These are phyloP conservation scores for Trichechus manatus DNA, from an alignment of 2,113 vertebrate species.

Conservation along the genomic window DNA sequence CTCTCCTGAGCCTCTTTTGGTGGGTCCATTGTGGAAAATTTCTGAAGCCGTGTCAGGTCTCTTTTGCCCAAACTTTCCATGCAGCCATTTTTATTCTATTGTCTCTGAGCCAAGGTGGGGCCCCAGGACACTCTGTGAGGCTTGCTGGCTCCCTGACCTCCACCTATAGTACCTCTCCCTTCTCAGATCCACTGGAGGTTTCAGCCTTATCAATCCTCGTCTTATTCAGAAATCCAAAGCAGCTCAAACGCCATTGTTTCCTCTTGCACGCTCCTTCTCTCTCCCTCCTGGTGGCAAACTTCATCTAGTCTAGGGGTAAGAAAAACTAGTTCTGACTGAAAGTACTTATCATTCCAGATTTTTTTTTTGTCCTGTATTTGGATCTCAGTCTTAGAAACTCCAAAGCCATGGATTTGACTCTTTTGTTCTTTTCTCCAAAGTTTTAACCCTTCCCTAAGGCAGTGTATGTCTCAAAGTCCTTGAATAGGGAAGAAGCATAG, in stretches of 20 bases:
- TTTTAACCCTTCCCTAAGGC: conserved; percentile 23
- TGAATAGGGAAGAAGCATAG: background rate
- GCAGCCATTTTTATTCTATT: background rate
- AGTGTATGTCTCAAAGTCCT: background rate
- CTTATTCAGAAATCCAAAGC: background rate
- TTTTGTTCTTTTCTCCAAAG: conserved; percentile 59
- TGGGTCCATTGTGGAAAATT: background rate
- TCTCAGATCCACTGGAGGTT: background rate
- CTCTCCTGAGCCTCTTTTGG: background rate
- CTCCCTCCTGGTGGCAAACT: background rate
- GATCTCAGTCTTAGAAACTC: conserved; percentile 43
- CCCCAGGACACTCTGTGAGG: background rate
- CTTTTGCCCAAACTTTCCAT: background rate
- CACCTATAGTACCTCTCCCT: background rate
- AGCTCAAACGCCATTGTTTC: background rate
- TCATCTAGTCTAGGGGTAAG: background rate
- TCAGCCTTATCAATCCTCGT: background rate
- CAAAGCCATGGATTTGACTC: conserved; percentile 47
- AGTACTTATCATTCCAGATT: conserved; percentile 2
- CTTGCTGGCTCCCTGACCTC: background rate
- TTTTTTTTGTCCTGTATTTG: conserved; percentile 5
- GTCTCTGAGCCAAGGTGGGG: background rate
- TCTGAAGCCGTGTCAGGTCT: background rate
- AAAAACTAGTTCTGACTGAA: conserved; percentile 33
- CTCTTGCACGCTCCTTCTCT: background rate